Base-by-base conservation (phyloP, 23 tunicate genomes). In the Styela plicata region DNA sequence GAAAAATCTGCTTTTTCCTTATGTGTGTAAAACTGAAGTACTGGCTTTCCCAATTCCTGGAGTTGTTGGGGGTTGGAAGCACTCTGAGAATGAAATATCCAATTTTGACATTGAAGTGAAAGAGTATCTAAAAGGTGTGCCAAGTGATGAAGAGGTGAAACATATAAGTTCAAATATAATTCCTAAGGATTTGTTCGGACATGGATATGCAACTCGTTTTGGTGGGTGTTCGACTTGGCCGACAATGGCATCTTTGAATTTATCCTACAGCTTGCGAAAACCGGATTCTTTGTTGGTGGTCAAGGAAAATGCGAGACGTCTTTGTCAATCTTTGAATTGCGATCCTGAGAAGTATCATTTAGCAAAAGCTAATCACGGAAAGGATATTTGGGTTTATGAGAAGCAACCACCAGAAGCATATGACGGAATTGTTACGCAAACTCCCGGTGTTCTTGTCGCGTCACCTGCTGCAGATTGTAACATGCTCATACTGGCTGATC, bases 391-490 rank as follows among this genome's bases (percentile, higher is more conserved):
- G 97, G 83, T 91, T 28, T 91, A 85, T 66, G 97, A 83, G 73
- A 71, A 86, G 33, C 29, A 70, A 24, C 76, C 89, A 31, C 97
- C 97, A 13, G 70, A 73, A 19, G 77, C 84, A 26, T 91, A 91
- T 83, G 97, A 91, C 82, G 97, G 80, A 44, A 86, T 91, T 78
- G 83, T 91, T 25, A 91, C 90, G 36, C 86, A 86, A 17, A 82
- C 90, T 3, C 87, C 87, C 19, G 89, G 89, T 18, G 82, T 91
- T 0, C 36, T 64, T 24, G 79, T 91, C 0, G 97, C 97, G 64
- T 87, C 97, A 34, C 97, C 97, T 1, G 97, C 91, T 20, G 97
- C 97, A 22, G 97, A 91, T 83, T 91, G 97, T 67, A 91, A 91
- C 87, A 91, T 91, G 82, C 17, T 91, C 19, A 32, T 91, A 36